Evolutionary conservation across 2,797 vertebrate species (phyloP).

Genomic region (Xenentodon cancila): DNA sequence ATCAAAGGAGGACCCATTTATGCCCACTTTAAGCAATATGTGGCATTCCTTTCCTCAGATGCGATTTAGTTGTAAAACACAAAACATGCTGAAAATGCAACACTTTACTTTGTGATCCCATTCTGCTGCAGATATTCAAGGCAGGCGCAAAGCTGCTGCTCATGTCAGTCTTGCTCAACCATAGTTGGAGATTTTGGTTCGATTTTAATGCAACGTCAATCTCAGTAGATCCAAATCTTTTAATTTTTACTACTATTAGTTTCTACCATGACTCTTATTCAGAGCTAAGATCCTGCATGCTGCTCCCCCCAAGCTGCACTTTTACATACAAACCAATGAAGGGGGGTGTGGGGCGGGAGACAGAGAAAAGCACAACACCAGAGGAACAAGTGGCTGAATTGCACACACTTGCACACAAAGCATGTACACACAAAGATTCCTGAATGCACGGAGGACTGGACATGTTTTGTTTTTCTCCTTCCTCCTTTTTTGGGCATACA

Average conservation of each 20-base stretch:
- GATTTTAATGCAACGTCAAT: conserved; percentile 39
- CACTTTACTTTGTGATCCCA: conserved; percentile 50
- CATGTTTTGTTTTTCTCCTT: conserved; percentile 13
- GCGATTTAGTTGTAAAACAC: conserved; percentile 32
- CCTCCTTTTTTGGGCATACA: conserved; percentile 49
- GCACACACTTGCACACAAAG: conserved; percentile 34
- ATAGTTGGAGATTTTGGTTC: conserved; percentile 59
- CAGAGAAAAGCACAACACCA: conserved; percentile 57
- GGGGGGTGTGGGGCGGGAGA: conserved; percentile 62
- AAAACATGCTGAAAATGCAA: conserved; percentile 60
- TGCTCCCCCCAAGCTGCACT: conserved; percentile 52
- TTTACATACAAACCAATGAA: conserved; percentile 53
- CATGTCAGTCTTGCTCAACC: conserved; percentile 69
- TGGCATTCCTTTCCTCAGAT: conserved; percentile 73
- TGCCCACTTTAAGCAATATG: conserved; percentile 85
- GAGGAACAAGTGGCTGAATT: conserved; percentile 45
- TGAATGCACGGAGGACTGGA: conserved; percentile 45
- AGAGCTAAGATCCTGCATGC: conserved; percentile 59
- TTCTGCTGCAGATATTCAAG: conserved; percentile 36
- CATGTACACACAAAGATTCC: conserved; percentile 48
- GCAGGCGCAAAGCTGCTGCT: conserved; percentile 54
- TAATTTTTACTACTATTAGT: conserved; percentile 16
- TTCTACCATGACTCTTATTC: conserved; percentile 39
- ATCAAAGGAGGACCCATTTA: conserved; percentile 78
- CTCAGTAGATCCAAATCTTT: conserved; percentile 55